Evolutionary conservation across 2,113 vertebrate genomes (phyloP), one percentile per base, ranked within the genome.

Genomic region (Pleuronectes platessa): DNA sequence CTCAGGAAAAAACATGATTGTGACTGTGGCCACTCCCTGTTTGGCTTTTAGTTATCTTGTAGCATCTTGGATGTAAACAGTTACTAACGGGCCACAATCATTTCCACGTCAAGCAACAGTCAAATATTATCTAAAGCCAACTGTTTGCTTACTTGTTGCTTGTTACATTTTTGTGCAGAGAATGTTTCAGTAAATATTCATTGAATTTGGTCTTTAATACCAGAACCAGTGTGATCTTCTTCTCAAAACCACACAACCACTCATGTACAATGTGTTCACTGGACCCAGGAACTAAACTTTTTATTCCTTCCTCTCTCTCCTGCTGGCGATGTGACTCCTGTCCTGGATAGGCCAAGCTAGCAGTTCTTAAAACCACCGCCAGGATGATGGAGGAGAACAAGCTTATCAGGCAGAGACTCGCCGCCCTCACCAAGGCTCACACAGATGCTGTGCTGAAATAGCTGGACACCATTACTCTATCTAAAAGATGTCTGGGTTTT

Each of bases 361-460:
- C 79, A 5, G 96, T 97, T 27, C 85, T 92, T 71, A 95, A 92
- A 91, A 93, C 95, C 56, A 97, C 97, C 86, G 94, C 93, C 74
- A 96, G 86, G 92, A 96, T 97, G 96, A 77, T 96, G 68, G 87
- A 95, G 80, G 97, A 98, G 93, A 99, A 98, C 92, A 90, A 92
- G 78, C 73, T 84, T 2, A 95, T 96, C 27, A 94, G 98, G 91
- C 83, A 76, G 56, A 94, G 94, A 75, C 89, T 97, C 66, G 13
- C 71, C 60, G 35, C 84, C 63, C 87, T 90, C 80, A 92, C 83
- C 26, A 92, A 90, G 49, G 49, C 77, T 61, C 58, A 23, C n/a
- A 64, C 59, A 64, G 61, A 79, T 63, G 55, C 61, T 15, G 59
- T 21, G 31, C n/a, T 61, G 65, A n/a, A 78, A 21, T 37, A n/a